Conservation (phyloP, 2,797 vertebrate species). For the Myotis daubentonii region DNA sequence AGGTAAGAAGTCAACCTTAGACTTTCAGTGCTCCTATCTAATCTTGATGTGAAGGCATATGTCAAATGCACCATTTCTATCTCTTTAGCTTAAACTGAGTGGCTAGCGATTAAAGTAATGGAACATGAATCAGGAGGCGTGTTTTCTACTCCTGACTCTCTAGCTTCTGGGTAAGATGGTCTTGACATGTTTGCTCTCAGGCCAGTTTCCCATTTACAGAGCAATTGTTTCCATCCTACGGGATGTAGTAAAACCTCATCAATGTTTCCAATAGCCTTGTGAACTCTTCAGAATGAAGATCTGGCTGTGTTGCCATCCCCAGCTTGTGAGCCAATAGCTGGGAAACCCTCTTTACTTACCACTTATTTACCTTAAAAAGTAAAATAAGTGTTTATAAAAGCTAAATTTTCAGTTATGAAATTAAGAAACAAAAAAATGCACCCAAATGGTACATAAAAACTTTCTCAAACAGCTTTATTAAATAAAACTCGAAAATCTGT, state of each 20-base stretch:
- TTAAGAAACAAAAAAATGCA: background rate
- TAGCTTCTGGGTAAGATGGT: constrained; percentile 37
- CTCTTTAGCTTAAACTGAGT: constrained; percentile 64
- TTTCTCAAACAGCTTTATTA: constrained; percentile 8
- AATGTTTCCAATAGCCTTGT: background rate
- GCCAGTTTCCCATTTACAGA: constrained; percentile 47
- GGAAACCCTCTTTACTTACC: background rate
- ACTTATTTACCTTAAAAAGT: background rate
- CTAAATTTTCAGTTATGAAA: background rate
- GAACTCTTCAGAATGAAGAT: background rate
- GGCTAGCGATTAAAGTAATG: constrained; percentile 65
- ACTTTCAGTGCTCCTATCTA: constrained; percentile 60
- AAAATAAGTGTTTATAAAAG: background rate
- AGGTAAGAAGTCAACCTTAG: constrained; percentile 20
- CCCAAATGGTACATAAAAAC: background rate
- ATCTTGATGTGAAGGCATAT: constrained; percentile 63
- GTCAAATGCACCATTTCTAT: constrained; percentile 66
- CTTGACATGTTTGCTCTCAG: constrained; percentile 34
- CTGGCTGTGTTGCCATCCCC: background rate
- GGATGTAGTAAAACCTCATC: background rate
- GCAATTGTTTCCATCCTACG: constrained; percentile 47
- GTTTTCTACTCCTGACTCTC: constrained; percentile 63
- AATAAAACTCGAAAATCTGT: constrained; percentile 50
- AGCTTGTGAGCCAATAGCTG: background rate
- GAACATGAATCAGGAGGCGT: background rate